phyloP scores from a whole-genome alignment of 2,888 invertebrate genomes.

The Tetragonula carbonaria region DNA sequence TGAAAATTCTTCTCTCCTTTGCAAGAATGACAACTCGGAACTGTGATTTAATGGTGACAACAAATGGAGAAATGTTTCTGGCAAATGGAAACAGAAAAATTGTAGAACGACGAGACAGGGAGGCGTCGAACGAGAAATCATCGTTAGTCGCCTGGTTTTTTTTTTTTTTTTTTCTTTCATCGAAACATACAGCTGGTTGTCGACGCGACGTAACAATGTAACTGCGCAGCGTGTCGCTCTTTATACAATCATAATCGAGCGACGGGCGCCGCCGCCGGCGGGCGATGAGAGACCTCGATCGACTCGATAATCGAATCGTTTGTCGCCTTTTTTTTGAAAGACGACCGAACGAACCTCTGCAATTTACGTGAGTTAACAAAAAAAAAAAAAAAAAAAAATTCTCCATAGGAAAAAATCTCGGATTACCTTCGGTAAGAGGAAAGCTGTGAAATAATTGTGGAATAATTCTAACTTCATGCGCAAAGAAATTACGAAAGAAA shows the following conservation, averaged over 20 bases:
- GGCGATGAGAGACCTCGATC: slow-evolving; percentile 46
- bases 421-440: background rate
- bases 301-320: slow-evolving; percentile 66
- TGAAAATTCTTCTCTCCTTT: no score
- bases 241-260: slow-evolving; percentile 76
- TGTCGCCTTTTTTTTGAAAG: slow-evolving; percentile 36
- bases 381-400: background rate
- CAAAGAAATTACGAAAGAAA: background rate
- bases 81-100: background rate
- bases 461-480: background rate
- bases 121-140: slow-evolving; percentile 41
- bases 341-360: background rate
- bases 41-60: background rate
- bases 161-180: slow-evolving; percentile 33
- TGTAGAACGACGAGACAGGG: background rate
- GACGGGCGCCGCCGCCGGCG: slow-evolving; percentile 64
- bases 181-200: slow-evolving; percentile 72
- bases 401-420: background rate
- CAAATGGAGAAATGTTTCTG: background rate
- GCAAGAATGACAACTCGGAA: background rate
- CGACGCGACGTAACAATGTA: slow-evolving; percentile 66
- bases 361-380: background rate
- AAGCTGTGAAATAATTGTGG: background rate
- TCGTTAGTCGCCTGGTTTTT: slow-evolving; percentile 53
- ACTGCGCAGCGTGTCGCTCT: slow-evolving; percentile 69